Conservation (phyloP, 2,797 vertebrate species). For the Pipistrellus pipistrellus region DNA sequence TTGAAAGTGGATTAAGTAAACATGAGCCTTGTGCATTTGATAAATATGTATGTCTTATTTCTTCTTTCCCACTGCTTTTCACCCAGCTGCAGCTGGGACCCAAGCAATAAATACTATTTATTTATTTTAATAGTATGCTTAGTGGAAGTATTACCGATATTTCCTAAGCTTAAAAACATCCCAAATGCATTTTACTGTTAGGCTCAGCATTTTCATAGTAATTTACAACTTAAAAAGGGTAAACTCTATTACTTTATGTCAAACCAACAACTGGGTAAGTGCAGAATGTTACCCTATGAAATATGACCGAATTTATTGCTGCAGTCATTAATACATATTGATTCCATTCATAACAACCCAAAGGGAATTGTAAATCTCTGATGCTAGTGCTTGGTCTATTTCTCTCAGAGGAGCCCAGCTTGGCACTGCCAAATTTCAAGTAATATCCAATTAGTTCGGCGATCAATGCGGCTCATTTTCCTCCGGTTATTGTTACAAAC, state of each 20-base stretch:
- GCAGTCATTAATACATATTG: constrained; percentile 89
- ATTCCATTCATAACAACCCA: constrained; percentile 88
- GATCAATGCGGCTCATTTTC: neutral
- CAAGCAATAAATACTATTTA: constrained; percentile 90
- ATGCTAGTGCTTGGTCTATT: constrained; percentile 40
- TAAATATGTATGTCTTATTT: constrained; percentile 85
- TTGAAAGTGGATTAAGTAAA: constrained; percentile 85
- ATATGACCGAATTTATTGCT: constrained; percentile 88
- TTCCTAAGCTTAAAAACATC: constrained; percentile 88
- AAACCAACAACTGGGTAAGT: constrained; percentile 87
- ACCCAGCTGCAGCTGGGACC: constrained; percentile 84
- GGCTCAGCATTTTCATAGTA: constrained; percentile 89
- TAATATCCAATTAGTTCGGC: constrained; percentile 17
- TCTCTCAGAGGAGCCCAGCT: constrained; percentile 62
- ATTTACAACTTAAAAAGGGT: constrained; percentile 91
- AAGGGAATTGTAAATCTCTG: constrained; percentile 87
- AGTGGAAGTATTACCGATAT: constrained; percentile 90
- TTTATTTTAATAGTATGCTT: constrained; percentile 91
- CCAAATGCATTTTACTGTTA: constrained; percentile 87
- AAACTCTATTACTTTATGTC: constrained; percentile 89
- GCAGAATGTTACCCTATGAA: constrained; percentile 86
- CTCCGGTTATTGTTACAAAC: constrained; percentile 58
- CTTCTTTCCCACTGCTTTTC: constrained; percentile 80
- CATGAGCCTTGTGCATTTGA: constrained; percentile 82
- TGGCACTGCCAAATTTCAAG: constrained; percentile 66